Conservation (phyloP, 2,113 vertebrate genomes). For the Dinomys branickii region DNA sequence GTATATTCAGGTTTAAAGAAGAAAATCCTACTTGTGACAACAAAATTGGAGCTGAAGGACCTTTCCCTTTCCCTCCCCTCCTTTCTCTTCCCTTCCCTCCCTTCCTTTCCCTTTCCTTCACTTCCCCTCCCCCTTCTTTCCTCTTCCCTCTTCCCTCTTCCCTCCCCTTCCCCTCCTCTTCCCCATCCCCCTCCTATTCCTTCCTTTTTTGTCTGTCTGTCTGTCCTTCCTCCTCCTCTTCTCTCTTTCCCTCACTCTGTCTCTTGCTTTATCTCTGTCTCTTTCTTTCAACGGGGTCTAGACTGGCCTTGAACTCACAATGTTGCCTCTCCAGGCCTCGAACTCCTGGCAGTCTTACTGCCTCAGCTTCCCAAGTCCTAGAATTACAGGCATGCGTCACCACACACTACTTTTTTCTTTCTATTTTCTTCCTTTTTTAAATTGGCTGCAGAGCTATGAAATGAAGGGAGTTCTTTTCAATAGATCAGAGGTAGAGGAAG, state of each 20-base stretch:
- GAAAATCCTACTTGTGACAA: neutral
- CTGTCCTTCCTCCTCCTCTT: neutral
- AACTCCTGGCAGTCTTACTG: neutral
- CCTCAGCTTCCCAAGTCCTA: neutral
- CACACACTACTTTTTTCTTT: neutral
- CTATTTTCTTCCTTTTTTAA: neutral
- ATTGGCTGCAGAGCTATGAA: neutral
- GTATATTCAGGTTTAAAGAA: neutral
- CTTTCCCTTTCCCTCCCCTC: neutral
- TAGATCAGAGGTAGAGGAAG: neutral
- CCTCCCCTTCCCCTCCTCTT: accelerated
- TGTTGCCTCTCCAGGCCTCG: neutral
- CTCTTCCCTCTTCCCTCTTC: accelerated
- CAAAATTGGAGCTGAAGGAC: neutral
- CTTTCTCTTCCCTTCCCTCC: neutral
- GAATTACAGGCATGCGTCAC: neutral
- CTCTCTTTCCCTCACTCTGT: neutral
- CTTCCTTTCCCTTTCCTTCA: too few species aligned
- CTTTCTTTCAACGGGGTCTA: neutral
- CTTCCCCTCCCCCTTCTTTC: too few species aligned
- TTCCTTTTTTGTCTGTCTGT: neutral
- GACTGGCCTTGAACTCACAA: neutral
- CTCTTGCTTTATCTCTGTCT: neutral
- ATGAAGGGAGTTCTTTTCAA: neutral
- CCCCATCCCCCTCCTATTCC: neutral